Base-by-base conservation (phyloP, 2,113 vertebrate genomes). In the Rhinopomastus cyanomelas region DNA sequence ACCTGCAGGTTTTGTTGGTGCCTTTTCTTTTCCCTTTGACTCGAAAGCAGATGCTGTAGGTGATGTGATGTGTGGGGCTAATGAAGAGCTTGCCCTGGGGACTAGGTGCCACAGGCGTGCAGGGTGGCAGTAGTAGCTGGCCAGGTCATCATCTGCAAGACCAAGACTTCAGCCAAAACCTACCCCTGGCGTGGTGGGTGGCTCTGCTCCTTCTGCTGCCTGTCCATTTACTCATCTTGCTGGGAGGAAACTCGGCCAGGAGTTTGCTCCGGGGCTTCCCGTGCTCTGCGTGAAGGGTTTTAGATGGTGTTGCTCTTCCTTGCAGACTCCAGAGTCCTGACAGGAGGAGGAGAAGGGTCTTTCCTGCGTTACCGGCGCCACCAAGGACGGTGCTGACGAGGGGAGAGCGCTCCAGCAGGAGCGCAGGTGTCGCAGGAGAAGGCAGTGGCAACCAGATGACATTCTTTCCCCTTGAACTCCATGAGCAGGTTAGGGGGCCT, bases 361-460 rank as follows among this genome's bases (percentile, higher is more conserved):
- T 95, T 93, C 81, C 74, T 81, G 67, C 81, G 75, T 82, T 76
- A 73, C 52, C 37, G 39, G 12, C 52, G 19, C 71, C 5, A 21
- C 78, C 81, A 65, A 79, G 78, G 81, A 42, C 49, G 1, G 1
- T 36, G 23, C 44, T 3, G 12, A 25, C 44, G 85, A 87, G 61
- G 72, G 57, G 74, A 52, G 48, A 52, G 83, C 22, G 39, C 82
- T 85, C 92, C 91, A 92, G 79, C 21, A 6, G 21, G 74, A 93
- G 46, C 0, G 14, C 84, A 94, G 91, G 92, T 94, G 88, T 74
- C 85, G 73, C 1, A 15, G 29, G 89, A 83, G 69, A 30, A 88
- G 82, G 88, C 90, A 81, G 85, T 95, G 91, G 82, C 85, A 95
- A 94, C 80, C 93, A 94, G 93, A 91, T 95, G 90, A 93, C 88